These are phyloP conservation scores for Theristicus caerulescens DNA, from an alignment of 2,113 vertebrate species.

Conservation along the genomic window DNA sequence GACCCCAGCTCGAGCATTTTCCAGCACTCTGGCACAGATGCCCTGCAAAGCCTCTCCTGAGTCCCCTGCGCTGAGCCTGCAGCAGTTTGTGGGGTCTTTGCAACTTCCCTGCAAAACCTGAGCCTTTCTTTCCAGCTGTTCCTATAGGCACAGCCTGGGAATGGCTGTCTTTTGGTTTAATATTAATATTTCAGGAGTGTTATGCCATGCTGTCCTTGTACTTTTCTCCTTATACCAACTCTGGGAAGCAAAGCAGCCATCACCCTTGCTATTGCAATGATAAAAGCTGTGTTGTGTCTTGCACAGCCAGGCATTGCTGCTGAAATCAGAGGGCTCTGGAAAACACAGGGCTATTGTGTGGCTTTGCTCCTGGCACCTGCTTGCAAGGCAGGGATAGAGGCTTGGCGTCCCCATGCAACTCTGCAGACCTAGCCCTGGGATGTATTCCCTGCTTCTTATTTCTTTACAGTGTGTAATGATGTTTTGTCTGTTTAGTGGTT, in stretches of 20 bases:
- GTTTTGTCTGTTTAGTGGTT: neutral
- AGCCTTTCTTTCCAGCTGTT: neutral
- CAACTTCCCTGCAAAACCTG: neutral
- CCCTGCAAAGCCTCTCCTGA: neutral
- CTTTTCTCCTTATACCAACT: too few species aligned
- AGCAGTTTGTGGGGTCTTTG: rapidly evolving
- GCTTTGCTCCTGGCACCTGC: neutral
- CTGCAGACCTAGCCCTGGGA: rapidly evolving
- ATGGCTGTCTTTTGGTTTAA: too few species aligned
- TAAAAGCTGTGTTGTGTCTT: neutral
- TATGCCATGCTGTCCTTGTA: rapidly evolving
- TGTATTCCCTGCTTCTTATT: neutral
- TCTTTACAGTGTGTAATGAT: neutral
- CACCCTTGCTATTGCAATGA: neutral
- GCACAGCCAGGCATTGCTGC: neutral
- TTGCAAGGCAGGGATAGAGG: neutral
- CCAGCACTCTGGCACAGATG: rapidly evolving
- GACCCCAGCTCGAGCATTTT: neutral
- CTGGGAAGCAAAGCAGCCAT: neutral
- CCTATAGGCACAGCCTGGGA: neutral
- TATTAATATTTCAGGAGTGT: neutral
- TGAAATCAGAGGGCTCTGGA: neutral
- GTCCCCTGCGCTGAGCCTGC: neutral
- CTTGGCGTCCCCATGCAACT: neutral
- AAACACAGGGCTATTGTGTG: constrained; percentile 4